phyloP scores from a whole-genome alignment of 2,888 invertebrate genomes.

The Chouioia cunea region DNA sequence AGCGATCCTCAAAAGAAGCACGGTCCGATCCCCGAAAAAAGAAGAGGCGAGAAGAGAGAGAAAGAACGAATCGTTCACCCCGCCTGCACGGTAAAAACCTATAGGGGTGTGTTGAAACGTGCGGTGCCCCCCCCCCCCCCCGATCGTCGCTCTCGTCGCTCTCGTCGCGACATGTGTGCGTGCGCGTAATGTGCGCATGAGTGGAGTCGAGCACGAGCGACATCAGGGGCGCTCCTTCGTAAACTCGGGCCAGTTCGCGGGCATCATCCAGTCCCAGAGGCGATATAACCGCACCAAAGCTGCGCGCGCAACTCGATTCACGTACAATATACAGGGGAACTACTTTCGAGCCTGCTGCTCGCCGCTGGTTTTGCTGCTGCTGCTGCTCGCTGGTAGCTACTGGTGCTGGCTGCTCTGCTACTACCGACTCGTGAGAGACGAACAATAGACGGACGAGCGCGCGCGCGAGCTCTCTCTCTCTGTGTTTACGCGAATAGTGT shows the following conservation, averaged over 20 bases:
- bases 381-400: no score
- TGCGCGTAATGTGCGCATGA: no score
- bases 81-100: slow-evolving; percentile 5
- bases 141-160: no score
- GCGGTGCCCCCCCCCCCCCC: neutral
- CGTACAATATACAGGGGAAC: slow-evolving; percentile 57
- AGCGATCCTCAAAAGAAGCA: slow-evolving; percentile 10
- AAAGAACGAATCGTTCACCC: slow-evolving; percentile 41
- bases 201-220: neutral
- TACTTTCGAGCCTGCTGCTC: slow-evolving; percentile 59
- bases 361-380: no score
- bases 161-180: no score
- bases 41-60: neutral
- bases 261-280: slow-evolving; percentile 39
- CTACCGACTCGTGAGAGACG: slow-evolving; percentile 62
- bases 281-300: slow-evolving; percentile 46
- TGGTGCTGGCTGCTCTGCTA: no score
- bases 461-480: slow-evolving; percentile 60
- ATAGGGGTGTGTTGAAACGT: slow-evolving; percentile 24
- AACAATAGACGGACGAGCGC: slow-evolving; percentile 69
- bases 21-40: neutral
- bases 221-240: slow-evolving; percentile 1
- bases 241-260: slow-evolving; percentile 38
- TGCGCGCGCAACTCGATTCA: slow-evolving; percentile 61
- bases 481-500: slow-evolving; percentile 15